Evolutionary conservation across 1,140 invertebrate genomes (phyloP), one percentile per base, ranked within the genome.

Genomic region (Hormaphis cornu): DNA sequence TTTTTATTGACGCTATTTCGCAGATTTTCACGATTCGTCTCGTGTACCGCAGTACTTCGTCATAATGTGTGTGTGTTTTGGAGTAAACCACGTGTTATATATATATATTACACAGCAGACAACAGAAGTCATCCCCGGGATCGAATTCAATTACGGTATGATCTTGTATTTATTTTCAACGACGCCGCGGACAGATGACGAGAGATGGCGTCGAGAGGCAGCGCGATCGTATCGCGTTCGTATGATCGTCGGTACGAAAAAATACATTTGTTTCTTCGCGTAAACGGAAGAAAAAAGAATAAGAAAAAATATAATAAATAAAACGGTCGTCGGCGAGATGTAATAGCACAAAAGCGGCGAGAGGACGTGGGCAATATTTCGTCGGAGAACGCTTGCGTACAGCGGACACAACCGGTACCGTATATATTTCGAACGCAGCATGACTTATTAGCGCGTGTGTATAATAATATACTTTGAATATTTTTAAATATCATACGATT

Each of bases 361-460:
- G 44, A 66, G 61, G 61, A 66, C 50, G 28, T 66, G 61, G 61
- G 61, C 61, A 66, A 66, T 66, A 66, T 66, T 66, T 66, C 61
- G 61, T 66, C 61, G 44, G 44, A 14, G 44, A 63, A n/a, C n/a
- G n/a, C n/a, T n/a, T n/a, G n/a, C 59, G 20, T 33, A 28, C 14
- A 46, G 42, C 35, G 61, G 61, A 66, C 61, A n/a, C n/a, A 66
- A 66, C 61, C 28, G 61, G 61, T 66, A 66, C 42, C 30, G n/a
- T n/a, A 66, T 66, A 66, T 66, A 66, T 66, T 66, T 20, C 61
- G 18, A 66, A 48, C 61, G 28, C 61, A 66, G 61, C 61, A 66
- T 66, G 61, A 66, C 61, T 66, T 66, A 66, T 66, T 66, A 66
- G 61, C 61, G 61, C 50, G n/a, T n/a, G n/a, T n/a, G n/a, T n/a